Conservation (phyloP, 2,888 invertebrate species). For the Troides helena region DNA sequence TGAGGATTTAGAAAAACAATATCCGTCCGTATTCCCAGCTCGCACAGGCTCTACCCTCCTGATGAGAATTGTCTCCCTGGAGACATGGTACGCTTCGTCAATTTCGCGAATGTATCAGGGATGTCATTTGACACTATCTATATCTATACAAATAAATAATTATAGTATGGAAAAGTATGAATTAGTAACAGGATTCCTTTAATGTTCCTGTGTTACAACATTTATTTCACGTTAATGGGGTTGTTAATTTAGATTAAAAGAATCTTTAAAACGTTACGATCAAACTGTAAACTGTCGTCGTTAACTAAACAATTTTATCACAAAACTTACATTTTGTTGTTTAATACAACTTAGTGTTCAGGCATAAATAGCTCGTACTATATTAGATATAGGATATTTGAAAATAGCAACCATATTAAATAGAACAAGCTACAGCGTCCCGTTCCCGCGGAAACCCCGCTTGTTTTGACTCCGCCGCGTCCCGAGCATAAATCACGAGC, state of each 20-base stretch:
- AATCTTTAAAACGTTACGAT: no score
- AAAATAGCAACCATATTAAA: conserved; percentile 48
- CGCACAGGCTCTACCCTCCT: conserved; percentile 31
- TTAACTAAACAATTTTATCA: no score
- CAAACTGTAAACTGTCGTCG: no score
- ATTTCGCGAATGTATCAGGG: conserved; percentile 21
- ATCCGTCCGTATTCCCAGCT: conserved; percentile 48
- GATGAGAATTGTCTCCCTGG: conserved; percentile 17
- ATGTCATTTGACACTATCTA: not conserved
- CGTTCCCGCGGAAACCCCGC: conserved; percentile 51
- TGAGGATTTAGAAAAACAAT: conserved; percentile 42
- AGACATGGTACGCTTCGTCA: conserved; percentile 17
- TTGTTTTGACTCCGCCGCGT: conserved; percentile 74
- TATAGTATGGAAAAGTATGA: no score
- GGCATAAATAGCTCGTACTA: no score
- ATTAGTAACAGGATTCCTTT: no score
- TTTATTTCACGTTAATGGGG: no score
- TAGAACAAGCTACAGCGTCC: conserved; percentile 30
- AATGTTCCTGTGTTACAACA: no score
- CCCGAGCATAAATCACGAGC: conserved; percentile 75
- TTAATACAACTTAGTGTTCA: no score
- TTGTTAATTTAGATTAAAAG: no score
- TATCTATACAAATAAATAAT: no score
- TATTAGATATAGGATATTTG: not conserved
- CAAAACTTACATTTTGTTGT: no score